Evolutionary conservation across 92 coral and sea anemone species (phyloP), one percentile per base, ranked within the genome.

Genomic region (Parazoanthus atlanticus): DNA sequence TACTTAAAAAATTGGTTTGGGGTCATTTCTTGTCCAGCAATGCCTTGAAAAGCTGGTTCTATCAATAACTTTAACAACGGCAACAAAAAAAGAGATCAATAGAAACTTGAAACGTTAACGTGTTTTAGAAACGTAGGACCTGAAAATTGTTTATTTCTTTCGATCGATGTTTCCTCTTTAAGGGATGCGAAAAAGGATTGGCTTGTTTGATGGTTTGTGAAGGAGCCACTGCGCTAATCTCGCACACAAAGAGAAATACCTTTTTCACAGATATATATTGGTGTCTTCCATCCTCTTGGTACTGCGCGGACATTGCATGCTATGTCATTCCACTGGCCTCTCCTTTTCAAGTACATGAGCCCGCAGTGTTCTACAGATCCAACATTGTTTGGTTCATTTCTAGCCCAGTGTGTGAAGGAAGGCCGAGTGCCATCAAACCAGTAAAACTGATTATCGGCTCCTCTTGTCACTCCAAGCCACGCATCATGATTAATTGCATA

Each of bases 361-460:
- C 78, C 46, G 40, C 78, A 74, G 46, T 74, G 46, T 38, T 74
- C 78, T 6, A 9, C 29, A 5, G 41, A 40, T 13, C 78, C 78
- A 23, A 32, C 78, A 38, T 74, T 74, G 78, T 74, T 74, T 0
- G 78, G 78, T 74, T 74, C 78, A 0, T 33, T 31, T 2, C 6
- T 3, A 31, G 17, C 40, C 78, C 78, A 74, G 0, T 33, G 17
- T 15, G 78, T 74, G 78, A 15, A 74, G 2, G 46, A 74, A 74
- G 78, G 78, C 25, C 21, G 34, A 15, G 78, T 12, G 29, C 78
- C 78, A 74, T 74, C 78, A 74, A 33, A 74, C 78, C 78, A 74
- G 78, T 74, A 33, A 74, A 74, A 74, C 78, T 10, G 46, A 46
- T 74, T 33, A 6, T 74, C 78, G 40, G 78, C 5, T 1, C 78